Evolutionary conservation across 2,797 vertebrate genomes (phyloP).

Genomic region (Ficedula albicollis): DNA sequence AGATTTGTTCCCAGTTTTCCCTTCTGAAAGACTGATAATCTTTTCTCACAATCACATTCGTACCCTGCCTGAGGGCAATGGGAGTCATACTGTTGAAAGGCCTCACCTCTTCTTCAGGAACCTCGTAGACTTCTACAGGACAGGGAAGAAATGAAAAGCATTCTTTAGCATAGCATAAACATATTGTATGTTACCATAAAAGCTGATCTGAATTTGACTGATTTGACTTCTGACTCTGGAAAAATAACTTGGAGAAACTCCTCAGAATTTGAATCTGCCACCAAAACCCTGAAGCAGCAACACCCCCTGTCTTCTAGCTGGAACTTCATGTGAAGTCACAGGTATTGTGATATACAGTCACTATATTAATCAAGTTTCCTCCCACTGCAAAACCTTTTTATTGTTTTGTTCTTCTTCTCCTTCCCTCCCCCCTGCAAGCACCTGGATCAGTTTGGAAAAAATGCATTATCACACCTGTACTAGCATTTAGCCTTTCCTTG

Average conservation of each 20-base stretch:
- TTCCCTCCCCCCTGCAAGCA: fast-evolving
- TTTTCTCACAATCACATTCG: not conserved
- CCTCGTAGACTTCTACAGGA: constrained; percentile 79
- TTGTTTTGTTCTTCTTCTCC: not conserved
- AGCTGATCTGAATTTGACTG: not conserved
- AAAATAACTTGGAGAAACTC: not conserved
- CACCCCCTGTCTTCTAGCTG: not conserved
- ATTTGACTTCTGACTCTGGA: not conserved
- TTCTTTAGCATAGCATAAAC: not conserved
- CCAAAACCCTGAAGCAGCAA: not conserved
- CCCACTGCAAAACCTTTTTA: not conserved
- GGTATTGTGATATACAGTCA: not conserved
- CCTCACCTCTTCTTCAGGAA: constrained; percentile 81
- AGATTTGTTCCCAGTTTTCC: not conserved
- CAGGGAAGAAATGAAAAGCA: not conserved
- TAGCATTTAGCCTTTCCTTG: not conserved
- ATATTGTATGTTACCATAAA: not conserved
- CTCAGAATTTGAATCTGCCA: not conserved
- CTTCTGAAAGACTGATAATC: not conserved
- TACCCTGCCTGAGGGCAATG: not conserved
- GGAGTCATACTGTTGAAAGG: not conserved
- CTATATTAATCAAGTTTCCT: not conserved
- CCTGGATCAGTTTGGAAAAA: not conserved
- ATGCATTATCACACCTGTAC: not conserved
- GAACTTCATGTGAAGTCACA: not conserved